Evolutionary conservation across 2,888 invertebrate species (phyloP).

Genomic region (Drosophila basisetae): DNA sequence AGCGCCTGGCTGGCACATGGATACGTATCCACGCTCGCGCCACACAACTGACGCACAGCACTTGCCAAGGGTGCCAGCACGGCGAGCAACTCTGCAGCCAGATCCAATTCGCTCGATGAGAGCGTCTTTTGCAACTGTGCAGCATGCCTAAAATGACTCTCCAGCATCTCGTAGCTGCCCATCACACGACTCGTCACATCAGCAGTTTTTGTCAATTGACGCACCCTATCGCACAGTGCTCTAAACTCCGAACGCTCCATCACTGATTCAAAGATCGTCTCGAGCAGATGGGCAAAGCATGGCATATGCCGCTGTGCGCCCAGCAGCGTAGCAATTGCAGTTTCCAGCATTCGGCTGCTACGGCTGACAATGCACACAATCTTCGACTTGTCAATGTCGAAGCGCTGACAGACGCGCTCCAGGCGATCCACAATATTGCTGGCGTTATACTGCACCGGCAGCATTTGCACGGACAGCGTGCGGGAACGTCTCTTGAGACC

Average conservation of each 20-base stretch:
- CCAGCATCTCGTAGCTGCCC: constrained; percentile 44
- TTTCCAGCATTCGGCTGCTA: constrained; percentile 38
- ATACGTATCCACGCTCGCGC: constrained; percentile 9
- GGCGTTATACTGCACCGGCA: constrained; percentile 36
- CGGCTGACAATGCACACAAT: constrained; percentile 47
- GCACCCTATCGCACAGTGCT: constrained; percentile 44
- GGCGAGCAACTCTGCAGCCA: constrained; percentile 36
- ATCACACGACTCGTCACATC: constrained; percentile 27
- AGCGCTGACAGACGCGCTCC: constrained; percentile 48
- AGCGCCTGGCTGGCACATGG: constrained; percentile 51
- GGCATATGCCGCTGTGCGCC: constrained; percentile 53
- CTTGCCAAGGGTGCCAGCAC: constrained; percentile 46
- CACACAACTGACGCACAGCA: constrained; percentile 50
- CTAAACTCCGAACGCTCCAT: constrained; percentile 38
- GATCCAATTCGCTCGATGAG: constrained; percentile 28
- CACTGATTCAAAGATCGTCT: constrained; percentile 32
- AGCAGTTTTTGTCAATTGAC: constrained; percentile 6
- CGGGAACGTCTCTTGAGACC: constrained; percentile 36
- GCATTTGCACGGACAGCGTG: constrained; percentile 30
- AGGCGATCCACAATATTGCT: constrained; percentile 44
- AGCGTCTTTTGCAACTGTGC: constrained; percentile 22
- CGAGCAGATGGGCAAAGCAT: constrained; percentile 48
- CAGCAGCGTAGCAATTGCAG: constrained; percentile 30
- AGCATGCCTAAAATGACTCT: constrained; percentile 29
- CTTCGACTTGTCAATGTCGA: constrained; percentile 54